A percentile compares a stretch with the other conserved stretches of the same genome.
phyloP scores from a whole-genome alignment of 2,797 vertebrate species.

The Melanotaenia parkinsoni region DNA sequence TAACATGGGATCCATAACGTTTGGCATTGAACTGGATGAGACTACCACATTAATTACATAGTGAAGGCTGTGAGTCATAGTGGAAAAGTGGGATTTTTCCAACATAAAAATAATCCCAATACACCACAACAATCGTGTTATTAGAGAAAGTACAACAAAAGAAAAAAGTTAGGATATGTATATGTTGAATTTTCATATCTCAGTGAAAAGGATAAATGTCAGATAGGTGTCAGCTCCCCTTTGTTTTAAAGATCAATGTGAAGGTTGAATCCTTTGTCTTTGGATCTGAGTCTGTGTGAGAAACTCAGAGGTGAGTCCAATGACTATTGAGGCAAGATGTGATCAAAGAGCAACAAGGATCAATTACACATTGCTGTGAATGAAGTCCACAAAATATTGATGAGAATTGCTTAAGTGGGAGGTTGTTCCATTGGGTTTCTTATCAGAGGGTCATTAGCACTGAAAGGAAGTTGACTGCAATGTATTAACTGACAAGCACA shows the following conservation, averaged over 20 bases:
- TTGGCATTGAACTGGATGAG: neutral
- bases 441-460: slow-evolving; percentile 74
- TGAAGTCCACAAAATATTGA: slow-evolving; percentile 74
- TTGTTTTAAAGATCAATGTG: slow-evolving; percentile 42
- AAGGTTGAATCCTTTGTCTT: slow-evolving; percentile 55
- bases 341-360: slow-evolving; percentile 75
- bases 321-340: slow-evolving; percentile 62
- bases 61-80: neutral
- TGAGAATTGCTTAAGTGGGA: slow-evolving; percentile 64
- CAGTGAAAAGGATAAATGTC: slow-evolving; percentile 10
- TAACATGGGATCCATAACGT: neutral
- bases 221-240: slow-evolving; percentile 28
- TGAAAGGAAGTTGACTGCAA: slow-evolving; percentile 63
- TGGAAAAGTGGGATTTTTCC: neutral
- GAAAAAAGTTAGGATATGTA: neutral
- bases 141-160: neutral
- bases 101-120: neutral
- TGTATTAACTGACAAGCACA: slow-evolving; percentile 69
- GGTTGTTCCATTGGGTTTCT: slow-evolving; percentile 62
- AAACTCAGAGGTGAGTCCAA: slow-evolving; percentile 68
- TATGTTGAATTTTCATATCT: slow-evolving; percentile 21
- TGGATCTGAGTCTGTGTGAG: slow-evolving; percentile 44
- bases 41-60: neutral
- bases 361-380: slow-evolving; percentile 67
- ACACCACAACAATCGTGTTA: neutral